Evolutionary conservation across 2,797 vertebrate genomes (phyloP).

Genomic region (Florisuga fusca): DNA sequence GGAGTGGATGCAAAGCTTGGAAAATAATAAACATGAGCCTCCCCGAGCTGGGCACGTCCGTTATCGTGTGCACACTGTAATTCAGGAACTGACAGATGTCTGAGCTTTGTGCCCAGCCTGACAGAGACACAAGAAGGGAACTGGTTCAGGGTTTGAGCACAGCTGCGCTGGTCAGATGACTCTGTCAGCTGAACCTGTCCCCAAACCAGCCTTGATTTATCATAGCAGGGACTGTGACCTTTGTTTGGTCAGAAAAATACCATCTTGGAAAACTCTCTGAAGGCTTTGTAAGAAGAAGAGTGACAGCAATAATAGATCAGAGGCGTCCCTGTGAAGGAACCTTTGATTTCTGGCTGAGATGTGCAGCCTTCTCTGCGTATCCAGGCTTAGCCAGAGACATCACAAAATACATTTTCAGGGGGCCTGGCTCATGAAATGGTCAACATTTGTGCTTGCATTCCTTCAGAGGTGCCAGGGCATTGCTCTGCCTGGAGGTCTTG

Average conservation of each 20-base stretch:
- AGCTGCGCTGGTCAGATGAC: constrained; percentile 86
- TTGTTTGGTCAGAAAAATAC: constrained; percentile 81
- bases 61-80: constrained; percentile 73
- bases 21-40: constrained; percentile 58
- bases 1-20: constrained; percentile 61
- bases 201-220: constrained; percentile 77
- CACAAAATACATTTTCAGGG: background rate
- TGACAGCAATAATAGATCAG: background rate
- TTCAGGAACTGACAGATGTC: constrained; percentile 83
- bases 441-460: constrained; percentile 7
- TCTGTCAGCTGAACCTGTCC: constrained; percentile 82
- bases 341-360: background rate
- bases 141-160: constrained; percentile 84
- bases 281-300: constrained; percentile 22
- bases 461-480: background rate
- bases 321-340: background rate
- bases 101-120: constrained; percentile 78
- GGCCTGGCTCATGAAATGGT: background rate
- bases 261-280: constrained; percentile 64
- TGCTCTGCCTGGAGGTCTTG: background rate
- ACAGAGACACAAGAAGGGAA: constrained; percentile 58
- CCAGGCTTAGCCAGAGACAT: background rate
- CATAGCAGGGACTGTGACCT: constrained; percentile 86
- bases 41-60: background rate
- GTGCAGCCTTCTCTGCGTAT: background rate